A percentile compares a stretch with the other conserved stretches of the same genome.
Conservation (phyloP, 2,888 invertebrate genomes). For the Dicyrtomina minuta region DNA sequence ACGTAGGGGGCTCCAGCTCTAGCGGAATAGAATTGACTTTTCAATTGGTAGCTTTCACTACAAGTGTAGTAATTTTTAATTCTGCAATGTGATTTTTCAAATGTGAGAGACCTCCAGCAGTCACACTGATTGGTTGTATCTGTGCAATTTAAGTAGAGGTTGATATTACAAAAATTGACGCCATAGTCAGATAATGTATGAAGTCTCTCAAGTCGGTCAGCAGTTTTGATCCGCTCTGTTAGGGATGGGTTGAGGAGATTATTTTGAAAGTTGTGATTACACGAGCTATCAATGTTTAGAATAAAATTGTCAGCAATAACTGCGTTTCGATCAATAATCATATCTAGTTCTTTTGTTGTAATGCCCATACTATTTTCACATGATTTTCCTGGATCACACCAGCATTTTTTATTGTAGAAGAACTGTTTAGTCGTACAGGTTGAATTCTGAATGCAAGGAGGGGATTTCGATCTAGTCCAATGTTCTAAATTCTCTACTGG, state of each 20-base stretch:
- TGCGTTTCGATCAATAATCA: constrained; percentile 18
- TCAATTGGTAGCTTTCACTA: not conserved
- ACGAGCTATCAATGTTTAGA: constrained; percentile 9
- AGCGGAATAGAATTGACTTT: not conserved
- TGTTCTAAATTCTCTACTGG: constrained; percentile 4
- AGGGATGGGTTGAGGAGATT: not conserved
- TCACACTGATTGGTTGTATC: constrained; percentile 12
- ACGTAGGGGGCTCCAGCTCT: not conserved
- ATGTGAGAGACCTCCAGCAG: constrained; percentile 11
- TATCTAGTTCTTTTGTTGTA: not conserved
- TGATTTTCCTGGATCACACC: constrained; percentile 10
- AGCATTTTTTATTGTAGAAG: constrained; percentile 17
- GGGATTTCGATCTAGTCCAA: constrained; percentile 13
- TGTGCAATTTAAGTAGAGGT: constrained; percentile 13
- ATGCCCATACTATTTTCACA: not conserved
- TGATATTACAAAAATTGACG: constrained; percentile 8
- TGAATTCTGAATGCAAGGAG: not conserved
- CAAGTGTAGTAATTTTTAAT: constrained; percentile 21
- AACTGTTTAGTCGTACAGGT: not conserved
- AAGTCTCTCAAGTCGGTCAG: not conserved
- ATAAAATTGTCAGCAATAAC: constrained; percentile 20
- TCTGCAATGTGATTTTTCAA: constrained; percentile 15
- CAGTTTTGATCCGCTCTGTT: not conserved
- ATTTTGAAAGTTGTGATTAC: constrained; percentile 12
- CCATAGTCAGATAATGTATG: constrained; percentile 7